Evolutionary conservation across 2,888 invertebrate genomes (phyloP), one percentile per base, ranked within the genome.

Genomic region (Aporophyla lueneburgensis): DNA sequence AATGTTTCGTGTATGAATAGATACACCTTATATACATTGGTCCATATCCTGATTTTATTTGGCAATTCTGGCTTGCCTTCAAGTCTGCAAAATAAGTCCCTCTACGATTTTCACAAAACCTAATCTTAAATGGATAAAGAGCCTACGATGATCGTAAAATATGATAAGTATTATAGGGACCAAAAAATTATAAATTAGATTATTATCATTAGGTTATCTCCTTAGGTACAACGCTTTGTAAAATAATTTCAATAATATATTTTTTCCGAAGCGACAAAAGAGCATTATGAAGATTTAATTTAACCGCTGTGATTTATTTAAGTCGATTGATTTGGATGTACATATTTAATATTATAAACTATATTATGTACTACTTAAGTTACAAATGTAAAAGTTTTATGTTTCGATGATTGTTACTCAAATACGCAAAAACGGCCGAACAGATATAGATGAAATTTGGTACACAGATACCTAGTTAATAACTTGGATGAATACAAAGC

Each of bases 91-190:
- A 78, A 65, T 59, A 58, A 33, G 16, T n/a, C 9, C 12, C 14
- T 27, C 10, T 24, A 19, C 9, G 27, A n/a, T 21, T 59, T 65
- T 40, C 27, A 54, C n/a, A 59, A 66, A 65, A 61, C 49, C 12
- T n/a, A 33, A 65, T 59, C 19, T 59, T 58, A 63, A 63, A 63
- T 27, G 21, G 10, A 49, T 49, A 24, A 74, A 51, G 33, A 33
- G 33, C 63, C n/a, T 21, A 63, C 14, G 19, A 59, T 53, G 12
- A 65, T n/a, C 40, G 21, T 56, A 51, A 69, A 80, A 66, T 66
- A 24, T 24, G n/a, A 74, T 14, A 21, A 51, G 19, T 14, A 49
- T 5, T 68, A 53, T 2, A 58, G n/a, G 1, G 43, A 24, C 51
- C n/a, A n/a, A 19, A 9, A 67, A 51, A 62, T 67, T 58, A 40